phyloP scores from a whole-genome alignment of 2,113 vertebrate genomes.

The Alectura lathami region DNA sequence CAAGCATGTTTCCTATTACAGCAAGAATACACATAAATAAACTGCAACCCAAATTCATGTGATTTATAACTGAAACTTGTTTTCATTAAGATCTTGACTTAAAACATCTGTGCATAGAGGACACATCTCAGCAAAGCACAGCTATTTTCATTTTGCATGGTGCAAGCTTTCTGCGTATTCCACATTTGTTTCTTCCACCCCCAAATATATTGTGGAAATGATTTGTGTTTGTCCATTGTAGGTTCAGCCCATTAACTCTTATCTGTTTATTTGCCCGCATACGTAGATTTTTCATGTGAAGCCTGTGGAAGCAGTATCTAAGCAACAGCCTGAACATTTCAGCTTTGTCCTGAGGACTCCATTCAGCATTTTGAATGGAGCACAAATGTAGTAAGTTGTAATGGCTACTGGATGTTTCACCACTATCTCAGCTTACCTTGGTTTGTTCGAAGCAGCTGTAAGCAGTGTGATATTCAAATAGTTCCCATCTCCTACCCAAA shows the following conservation, averaged over 20 bases:
- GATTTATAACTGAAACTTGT: not conserved
- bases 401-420: not conserved
- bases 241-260: constrained; percentile 1
- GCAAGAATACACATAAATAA: not conserved
- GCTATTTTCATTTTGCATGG: not conserved
- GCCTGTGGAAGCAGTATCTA: constrained; percentile 51
- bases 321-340: constrained; percentile 48
- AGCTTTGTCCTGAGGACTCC: constrained; percentile 46
- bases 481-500: not conserved
- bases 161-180: not conserved
- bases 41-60: not conserved
- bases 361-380: constrained; percentile 5
- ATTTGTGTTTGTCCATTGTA: not conserved
- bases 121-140: not conserved
- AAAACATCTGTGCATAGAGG: not conserved
- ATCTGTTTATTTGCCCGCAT: constrained; percentile 17
- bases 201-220: not conserved
- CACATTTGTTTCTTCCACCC: not conserved
- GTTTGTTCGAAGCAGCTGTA: not conserved
- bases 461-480: constrained; percentile 17
- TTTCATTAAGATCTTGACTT: not conserved
- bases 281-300: constrained; percentile 6
- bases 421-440: not conserved
- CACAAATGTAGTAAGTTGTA: constrained; percentile 5
- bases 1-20: not conserved